Conservation (phyloP, 1,140 invertebrate genomes). For the Atta texana region DNA sequence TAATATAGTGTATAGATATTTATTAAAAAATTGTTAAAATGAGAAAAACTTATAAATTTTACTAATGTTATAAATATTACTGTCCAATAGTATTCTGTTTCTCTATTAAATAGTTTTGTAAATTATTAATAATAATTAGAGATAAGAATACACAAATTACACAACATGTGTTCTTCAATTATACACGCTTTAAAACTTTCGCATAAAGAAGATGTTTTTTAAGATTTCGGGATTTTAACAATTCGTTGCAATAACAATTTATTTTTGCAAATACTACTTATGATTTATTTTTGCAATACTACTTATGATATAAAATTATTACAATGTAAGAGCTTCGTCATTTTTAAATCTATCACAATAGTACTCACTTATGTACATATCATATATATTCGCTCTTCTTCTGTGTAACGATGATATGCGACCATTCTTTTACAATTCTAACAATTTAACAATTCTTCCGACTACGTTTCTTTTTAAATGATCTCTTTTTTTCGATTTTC, state of each 20-base stretch:
- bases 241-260: background rate
- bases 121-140: background rate
- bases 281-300: background rate
- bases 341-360: conserved; percentile 9
- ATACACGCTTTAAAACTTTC: background rate
- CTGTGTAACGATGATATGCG: conserved; percentile 61
- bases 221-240: background rate
- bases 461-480: background rate
- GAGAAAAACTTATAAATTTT: no score
- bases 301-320: background rate
- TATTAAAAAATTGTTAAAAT: no score
- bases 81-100: no score
- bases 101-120: background rate
- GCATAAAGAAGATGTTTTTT: background rate
- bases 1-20: no score
- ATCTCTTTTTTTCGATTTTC: background rate
- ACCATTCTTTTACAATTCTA: background rate
- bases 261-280: background rate
- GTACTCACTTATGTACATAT: background rate
- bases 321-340: background rate
- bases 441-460: background rate
- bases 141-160: background rate
- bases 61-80: no score
- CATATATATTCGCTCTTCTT: conserved; percentile 23
- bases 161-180: background rate